Percentiles rank a stretch among this genome's conserved stretches.
Evolutionary conservation across 2,888 invertebrate genomes (phyloP).

Genomic region (Bimastos eiseni): DNA sequence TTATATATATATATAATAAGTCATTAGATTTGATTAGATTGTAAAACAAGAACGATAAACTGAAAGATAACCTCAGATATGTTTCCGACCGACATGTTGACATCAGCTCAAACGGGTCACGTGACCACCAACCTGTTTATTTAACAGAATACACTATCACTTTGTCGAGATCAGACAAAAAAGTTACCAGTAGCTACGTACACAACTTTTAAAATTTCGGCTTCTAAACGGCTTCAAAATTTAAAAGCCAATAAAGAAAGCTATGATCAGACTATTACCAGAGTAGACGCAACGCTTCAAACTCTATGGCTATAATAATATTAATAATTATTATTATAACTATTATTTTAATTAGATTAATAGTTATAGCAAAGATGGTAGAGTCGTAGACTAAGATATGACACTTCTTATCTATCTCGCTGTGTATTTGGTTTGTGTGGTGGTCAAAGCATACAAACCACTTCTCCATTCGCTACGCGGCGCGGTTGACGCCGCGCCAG

Average conservation of each 20-base stretch:
- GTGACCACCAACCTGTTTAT: not conserved
- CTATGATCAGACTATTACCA: not conserved
- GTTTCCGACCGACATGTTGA: not conserved
- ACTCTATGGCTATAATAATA: not conserved
- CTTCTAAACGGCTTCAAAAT: not conserved
- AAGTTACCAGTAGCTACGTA: not conserved
- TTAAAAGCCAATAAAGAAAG: not conserved
- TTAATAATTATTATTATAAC: not conserved
- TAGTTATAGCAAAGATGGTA: not conserved
- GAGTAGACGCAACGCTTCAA: not conserved
- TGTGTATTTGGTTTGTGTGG: no score
- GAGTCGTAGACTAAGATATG: no score
- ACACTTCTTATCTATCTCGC: no score
- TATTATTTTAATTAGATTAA: not conserved
- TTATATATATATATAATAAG: not conserved
- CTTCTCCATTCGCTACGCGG: no score
- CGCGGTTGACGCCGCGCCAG: no score
- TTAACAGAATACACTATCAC: slow-evolving; percentile 3
- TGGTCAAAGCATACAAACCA: no score
- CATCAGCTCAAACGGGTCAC: not conserved
- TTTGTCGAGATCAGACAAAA: slow-evolving; percentile 3
- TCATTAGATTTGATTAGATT: not conserved
- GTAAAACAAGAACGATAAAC: not conserved
- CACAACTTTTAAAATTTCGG: not conserved
- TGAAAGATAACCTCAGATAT: not conserved